Evolutionary conservation across 1,140 invertebrate species (phyloP), one percentile per base, ranked within the genome.

Genomic region (Metaphire vulgaris): DNA sequence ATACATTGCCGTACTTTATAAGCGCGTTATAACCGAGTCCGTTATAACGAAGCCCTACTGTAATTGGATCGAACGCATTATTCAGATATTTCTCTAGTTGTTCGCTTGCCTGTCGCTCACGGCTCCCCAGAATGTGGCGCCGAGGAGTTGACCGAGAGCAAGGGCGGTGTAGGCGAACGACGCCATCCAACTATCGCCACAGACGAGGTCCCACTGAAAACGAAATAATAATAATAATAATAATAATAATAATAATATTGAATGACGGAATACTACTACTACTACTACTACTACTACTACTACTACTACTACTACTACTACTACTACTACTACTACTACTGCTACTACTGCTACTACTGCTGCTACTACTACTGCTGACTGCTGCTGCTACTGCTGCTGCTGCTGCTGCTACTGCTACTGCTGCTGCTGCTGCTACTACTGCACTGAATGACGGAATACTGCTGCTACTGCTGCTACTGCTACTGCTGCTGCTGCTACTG

Each of bases 161-260:
- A 66, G 21, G 31, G 33, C 74, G 16, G 74, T 41, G 30, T 66
- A 74, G 56, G 64, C 74, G 65, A 74, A 69, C 0, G 74, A 74
- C 16, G 66, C 56, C 21, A 41, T 66, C 74, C 74, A 74, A 16
- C 30, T 56, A 32, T 66, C 56, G 28, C 33, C 65, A 26, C 74
- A 74, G 31, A 69, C 66, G 28, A 74, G 74, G 21, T 74, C 56
- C 74, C 74, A 74, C 74, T 74, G 73, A 26, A 32, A 33, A 65
- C 72, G 28, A n/a, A n/a, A n/a, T n/a, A n/a, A n/a, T 15, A 65
- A 65, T n/a, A 65, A n/a, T 15, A 65, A n/a, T 65, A 65, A 15
- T n/a, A n/a, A 65, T 65, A 65, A 65, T n/a, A 65, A 15, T 15
- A 65, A 65, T 65, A 65, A 65, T 15, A 15, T 65, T 65, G 64